Evolutionary conservation across 2,113 vertebrate genomes (phyloP).

Genomic region (Raja brachyura): DNA sequence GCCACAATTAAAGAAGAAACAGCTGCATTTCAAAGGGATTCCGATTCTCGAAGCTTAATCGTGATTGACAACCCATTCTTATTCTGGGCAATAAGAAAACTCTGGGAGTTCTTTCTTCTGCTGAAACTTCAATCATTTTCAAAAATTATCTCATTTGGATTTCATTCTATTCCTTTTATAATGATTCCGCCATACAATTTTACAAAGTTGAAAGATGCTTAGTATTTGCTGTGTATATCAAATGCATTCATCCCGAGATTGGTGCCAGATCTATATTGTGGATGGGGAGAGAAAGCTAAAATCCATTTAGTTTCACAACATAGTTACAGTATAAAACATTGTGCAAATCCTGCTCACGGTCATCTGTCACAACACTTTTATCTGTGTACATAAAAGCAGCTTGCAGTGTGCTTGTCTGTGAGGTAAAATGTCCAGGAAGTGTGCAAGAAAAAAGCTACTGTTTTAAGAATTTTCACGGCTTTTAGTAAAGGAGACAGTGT

Average conservation of each 20-base stretch:
- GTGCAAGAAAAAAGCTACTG: constrained; percentile 25
- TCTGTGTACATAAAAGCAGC: constrained; percentile 25
- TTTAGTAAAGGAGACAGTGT: background rate
- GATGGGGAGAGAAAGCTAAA: constrained; percentile 50
- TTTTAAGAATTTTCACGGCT: constrained; percentile 34
- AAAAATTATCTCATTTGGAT: constrained; percentile 82
- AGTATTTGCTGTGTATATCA: constrained; percentile 58
- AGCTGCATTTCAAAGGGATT: constrained; percentile 85
- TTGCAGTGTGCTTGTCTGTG: constrained; percentile 25
- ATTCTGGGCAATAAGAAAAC: constrained; percentile 77
- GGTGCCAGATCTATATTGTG: constrained; percentile 47
- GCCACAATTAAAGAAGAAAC: constrained; percentile 79
- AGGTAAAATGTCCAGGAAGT: constrained; percentile 37
- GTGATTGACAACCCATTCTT: constrained; percentile 74
- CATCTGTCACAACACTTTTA: constrained; percentile 38
- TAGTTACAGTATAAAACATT: constrained; percentile 55
- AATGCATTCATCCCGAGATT: constrained; percentile 50
- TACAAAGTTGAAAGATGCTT: constrained; percentile 63
- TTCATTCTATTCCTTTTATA: constrained; percentile 81
- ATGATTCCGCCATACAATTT: constrained; percentile 63
- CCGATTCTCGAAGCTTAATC: constrained; percentile 76
- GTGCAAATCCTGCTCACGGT: constrained; percentile 36
- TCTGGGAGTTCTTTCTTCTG: constrained; percentile 77
- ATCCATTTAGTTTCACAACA: constrained; percentile 59
- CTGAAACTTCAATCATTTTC: constrained; percentile 84